phyloP scores from a whole-genome alignment of 2,888 invertebrate species.

The Agrilus biguttatus region DNA sequence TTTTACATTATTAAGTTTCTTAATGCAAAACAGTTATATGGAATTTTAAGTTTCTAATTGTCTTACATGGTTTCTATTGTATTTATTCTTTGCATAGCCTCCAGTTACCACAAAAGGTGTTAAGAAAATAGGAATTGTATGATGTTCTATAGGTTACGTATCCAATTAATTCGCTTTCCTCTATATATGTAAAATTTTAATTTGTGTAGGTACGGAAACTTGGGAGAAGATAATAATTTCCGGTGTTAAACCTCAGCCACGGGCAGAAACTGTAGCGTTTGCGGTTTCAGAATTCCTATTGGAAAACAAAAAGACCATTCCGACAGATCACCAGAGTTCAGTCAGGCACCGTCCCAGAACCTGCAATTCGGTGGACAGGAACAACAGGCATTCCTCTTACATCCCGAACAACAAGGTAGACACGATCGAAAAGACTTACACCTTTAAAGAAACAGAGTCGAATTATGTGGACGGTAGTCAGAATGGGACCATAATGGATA shows the following conservation, averaged over 20 bases:
- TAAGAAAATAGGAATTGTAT: too few species aligned
- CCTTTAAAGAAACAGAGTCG: conserved; percentile 30
- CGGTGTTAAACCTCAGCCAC: conserved; percentile 49
- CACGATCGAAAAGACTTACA: conserved; percentile 30
- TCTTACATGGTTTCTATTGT: too few species aligned
- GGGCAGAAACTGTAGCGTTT: conserved; percentile 53
- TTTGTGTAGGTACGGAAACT: conserved; percentile 45
- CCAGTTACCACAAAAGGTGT: too few species aligned
- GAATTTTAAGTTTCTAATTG: too few species aligned
- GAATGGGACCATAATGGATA: conserved; percentile 12
- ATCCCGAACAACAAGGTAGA: conserved; percentile 28
- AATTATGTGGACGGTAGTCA: conserved; percentile 32
- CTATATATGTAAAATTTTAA: not conserved
- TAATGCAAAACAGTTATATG: too few species aligned
- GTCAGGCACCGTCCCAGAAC: conserved; percentile 23
- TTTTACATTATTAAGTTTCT: too few species aligned
- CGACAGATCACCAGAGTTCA: conserved; percentile 16
- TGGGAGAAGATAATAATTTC: conserved; percentile 58
- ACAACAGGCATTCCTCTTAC: conserved; percentile 29
- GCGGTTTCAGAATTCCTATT: conserved; percentile 43
- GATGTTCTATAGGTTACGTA: too few species aligned
- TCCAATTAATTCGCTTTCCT: too few species aligned
- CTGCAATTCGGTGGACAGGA: conserved; percentile 26
- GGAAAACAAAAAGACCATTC: conserved; percentile 19
- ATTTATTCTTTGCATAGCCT: too few species aligned